phyloP scores from a whole-genome alignment of 1,140 invertebrate genomes.

The Drosophila elegans region DNA sequence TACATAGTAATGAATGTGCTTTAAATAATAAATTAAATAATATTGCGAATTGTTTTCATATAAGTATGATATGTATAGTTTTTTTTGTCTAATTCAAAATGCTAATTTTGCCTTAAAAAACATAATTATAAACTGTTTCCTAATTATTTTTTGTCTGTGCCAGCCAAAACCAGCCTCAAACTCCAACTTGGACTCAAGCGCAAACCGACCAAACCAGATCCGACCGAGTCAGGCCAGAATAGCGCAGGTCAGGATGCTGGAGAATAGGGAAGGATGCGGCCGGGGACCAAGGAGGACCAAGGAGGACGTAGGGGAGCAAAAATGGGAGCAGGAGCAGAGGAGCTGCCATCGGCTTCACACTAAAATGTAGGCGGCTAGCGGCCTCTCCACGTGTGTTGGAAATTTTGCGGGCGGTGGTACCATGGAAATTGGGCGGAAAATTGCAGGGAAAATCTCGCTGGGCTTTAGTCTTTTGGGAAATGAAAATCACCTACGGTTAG shows the following conservation, averaged over 20 bases:
- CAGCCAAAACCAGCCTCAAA: not conserved
- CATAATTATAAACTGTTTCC: no score
- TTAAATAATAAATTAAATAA: no score
- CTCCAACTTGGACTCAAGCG: slow-evolving; percentile 1
- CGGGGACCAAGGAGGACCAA: not conserved
- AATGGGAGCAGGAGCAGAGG: not conserved
- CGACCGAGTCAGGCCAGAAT: slow-evolving; percentile 22
- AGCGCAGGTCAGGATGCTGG: slow-evolving; percentile 29
- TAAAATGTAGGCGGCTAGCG: slow-evolving; percentile 41
- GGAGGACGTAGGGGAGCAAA: not conserved
- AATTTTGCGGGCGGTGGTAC: slow-evolving; percentile 3
- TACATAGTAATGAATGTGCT: no score
- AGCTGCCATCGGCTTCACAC: slow-evolving; percentile 24
- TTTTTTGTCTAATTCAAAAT: no score
- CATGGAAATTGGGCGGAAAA: slow-evolving; percentile 9
- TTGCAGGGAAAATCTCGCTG: not conserved
- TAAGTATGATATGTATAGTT: no score
- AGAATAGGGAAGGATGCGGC: slow-evolving; percentile 5
- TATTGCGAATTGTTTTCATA: no score
- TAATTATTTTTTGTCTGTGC: not conserved
- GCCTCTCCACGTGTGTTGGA: slow-evolving; percentile 11
- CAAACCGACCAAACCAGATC: slow-evolving; percentile 1
- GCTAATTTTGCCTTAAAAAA: no score
- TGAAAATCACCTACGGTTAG: not conserved
- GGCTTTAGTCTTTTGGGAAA: not conserved